Percentiles rank a stretch among this genome's conserved stretches.
phyloP scores from a whole-genome alignment of 2,113 vertebrate species.

The Nycticryphes semicollaris region DNA sequence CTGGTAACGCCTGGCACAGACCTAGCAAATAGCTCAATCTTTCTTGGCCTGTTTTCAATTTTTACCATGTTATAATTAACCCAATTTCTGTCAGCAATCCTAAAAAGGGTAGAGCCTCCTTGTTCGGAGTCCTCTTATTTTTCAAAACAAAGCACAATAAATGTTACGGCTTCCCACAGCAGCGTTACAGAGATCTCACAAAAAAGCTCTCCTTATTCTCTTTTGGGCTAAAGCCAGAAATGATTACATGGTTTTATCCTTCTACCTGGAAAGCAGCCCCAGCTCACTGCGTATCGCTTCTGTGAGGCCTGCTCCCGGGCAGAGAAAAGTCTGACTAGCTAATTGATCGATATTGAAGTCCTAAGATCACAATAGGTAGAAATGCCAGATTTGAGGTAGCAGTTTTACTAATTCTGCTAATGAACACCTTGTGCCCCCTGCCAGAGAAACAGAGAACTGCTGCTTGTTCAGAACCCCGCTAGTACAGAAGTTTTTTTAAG shows the following conservation, averaged over 20 bases:
- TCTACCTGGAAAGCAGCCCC: constrained; percentile 9
- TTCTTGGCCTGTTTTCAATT: not conserved
- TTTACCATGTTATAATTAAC: constrained; percentile 17
- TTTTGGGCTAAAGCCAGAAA: not conserved
- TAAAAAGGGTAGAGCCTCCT: not conserved
- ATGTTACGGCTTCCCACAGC: not conserved
- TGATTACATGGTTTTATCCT: not conserved
- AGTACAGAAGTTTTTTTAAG: no score
- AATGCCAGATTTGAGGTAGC: not conserved
- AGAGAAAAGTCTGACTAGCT: not conserved
- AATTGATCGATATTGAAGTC: not conserved
- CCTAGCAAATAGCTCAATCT: not conserved
- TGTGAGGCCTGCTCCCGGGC: not conserved
- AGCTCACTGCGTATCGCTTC: not conserved
- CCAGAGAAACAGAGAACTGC: not conserved
- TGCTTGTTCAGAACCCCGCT: not conserved
- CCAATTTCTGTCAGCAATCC: not conserved
- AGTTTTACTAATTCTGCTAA: not conserved
- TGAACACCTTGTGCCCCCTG: not conserved
- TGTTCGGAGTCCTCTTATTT: not conserved
- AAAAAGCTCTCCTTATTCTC: not conserved
- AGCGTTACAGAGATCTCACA: not conserved
- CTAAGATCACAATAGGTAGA: not conserved
- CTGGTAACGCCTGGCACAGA: not conserved
- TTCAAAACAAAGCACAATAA: not conserved